These are phyloP conservation scores for Propithecus perrieri DNA, from an alignment of 2,797 vertebrate species.

Conservation along the genomic window DNA sequence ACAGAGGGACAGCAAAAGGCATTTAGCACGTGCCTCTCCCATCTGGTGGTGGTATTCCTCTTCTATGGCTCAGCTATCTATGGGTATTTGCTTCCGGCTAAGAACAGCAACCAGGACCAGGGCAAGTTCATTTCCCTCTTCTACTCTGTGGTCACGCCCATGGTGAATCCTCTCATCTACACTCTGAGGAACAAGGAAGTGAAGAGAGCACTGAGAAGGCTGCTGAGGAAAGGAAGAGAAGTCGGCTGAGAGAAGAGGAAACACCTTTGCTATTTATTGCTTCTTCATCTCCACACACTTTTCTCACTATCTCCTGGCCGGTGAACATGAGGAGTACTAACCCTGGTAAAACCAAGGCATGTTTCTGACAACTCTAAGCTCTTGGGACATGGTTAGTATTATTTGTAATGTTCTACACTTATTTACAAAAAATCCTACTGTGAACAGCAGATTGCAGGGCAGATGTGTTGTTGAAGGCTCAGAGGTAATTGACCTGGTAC, in stretches of 20 bases:
- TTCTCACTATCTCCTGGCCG: background rate
- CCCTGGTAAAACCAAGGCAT: background rate
- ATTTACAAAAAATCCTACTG: background rate
- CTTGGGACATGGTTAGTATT: background rate
- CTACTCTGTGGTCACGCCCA: conserved; percentile 62
- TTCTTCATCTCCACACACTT: background rate
- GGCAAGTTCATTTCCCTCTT: conserved; percentile 73
- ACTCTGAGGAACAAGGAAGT: conserved; percentile 77
- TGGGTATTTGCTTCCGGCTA: conserved; percentile 63
- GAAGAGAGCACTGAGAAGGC: conserved; percentile 65
- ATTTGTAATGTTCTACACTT: background rate
- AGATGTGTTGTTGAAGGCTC: background rate
- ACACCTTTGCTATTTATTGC: background rate
- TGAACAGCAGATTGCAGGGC: background rate
- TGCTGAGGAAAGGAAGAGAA: conserved; percentile 6
- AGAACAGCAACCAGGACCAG: conserved; percentile 61
- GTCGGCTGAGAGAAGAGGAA: background rate
- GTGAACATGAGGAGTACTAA: background rate
- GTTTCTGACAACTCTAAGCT: background rate
- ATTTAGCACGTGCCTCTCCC: conserved; percentile 72
- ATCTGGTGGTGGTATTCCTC: conserved; percentile 66
- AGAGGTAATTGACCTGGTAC: background rate
- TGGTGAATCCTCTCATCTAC: conserved; percentile 80
- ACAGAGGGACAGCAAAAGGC: conserved; percentile 57
- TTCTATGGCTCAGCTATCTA: conserved; percentile 72